phyloP scores from a whole-genome alignment of 2,113 vertebrate species.

The Chelonoidis abingdonii region DNA sequence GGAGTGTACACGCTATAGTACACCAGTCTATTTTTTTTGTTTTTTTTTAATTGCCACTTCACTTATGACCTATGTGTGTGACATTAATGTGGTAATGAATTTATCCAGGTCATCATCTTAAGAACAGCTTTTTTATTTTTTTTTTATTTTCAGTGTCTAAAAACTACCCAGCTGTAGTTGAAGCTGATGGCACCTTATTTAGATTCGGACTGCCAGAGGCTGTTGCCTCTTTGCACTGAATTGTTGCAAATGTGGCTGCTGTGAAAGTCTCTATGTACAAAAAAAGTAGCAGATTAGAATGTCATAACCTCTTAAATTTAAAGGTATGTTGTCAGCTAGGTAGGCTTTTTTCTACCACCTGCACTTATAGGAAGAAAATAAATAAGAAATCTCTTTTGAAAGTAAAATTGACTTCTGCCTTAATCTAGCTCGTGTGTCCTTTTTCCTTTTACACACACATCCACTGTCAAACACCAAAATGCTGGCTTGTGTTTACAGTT shows the following conservation, averaged over 20 bases:
- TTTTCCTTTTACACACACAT: neutral
- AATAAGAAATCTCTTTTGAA: neutral
- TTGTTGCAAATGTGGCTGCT: slow-evolving; percentile 1
- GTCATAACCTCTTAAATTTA: neutral
- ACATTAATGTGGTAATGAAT: slow-evolving; percentile 28
- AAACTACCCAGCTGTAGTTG: slow-evolving; percentile 4
- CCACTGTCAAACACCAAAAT: neutral
- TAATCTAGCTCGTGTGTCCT: neutral
- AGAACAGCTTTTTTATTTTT: slow-evolving; percentile 41
- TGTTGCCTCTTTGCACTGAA: neutral
- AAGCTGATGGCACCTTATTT: neutral
- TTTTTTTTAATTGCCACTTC: neutral
- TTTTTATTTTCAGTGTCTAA: slow-evolving; percentile 24
- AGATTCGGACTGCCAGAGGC: slow-evolving; percentile 19
- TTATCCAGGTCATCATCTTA: slow-evolving; percentile 36
- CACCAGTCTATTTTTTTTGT: accelerated
- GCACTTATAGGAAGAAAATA: neutral
- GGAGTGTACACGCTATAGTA: neutral
- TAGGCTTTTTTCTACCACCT: neutral
- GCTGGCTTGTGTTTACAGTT: slow-evolving; percentile 24
- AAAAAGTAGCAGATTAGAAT: slow-evolving; percentile 1
- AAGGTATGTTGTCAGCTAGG: neutral
- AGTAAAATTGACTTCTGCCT: neutral
- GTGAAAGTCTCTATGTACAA: neutral
- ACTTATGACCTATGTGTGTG: slow-evolving; percentile 21